Base-by-base conservation (phyloP, 2,797 vertebrate genomes). In the Pipistrellus pygmaeus region DNA sequence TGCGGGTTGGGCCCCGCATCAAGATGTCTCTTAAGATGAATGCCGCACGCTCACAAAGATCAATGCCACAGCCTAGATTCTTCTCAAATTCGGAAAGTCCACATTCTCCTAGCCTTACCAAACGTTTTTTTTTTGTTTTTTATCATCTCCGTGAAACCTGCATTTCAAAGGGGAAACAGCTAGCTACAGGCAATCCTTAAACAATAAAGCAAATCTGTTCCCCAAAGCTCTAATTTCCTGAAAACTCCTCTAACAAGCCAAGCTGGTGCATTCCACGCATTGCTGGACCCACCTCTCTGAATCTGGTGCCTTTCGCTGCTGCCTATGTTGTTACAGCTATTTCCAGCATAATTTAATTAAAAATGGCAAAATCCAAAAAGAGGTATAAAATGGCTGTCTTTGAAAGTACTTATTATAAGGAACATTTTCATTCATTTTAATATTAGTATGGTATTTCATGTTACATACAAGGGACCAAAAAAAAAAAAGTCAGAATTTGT, bases 171-270 rank as follows among this genome's bases (percentile, higher is more conserved):
- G 68, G 55, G 93, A 83, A 30, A 35, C 15, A 78, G 44, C n/a
- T 85, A 78, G 44, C n/a, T 85, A 77, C 3, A 64, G 55, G 71
- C 55, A 76, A 81, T 84, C 48, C 60, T 92, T 71, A 55, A 77
- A 87, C 44, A 90, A 68, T 46, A 84, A 85, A 84, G 51, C 46
- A 90, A 90, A 93, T 93, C 82, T 86, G 72, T 68, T 69, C 32
- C 25, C 27, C 88, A 80, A 93, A 96, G 62, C 82, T 94, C 87
- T 64, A 82, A 95, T 97, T 94, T 96, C 93, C 91, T 92, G 41
- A 88, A 94, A 93, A 76, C 23, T 75, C 64, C 51, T 41, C 8
- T 76, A 81, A 62, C 23, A 94, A 84, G 76, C 10, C 51, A 94
- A 90, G 53, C 0, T 46, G 41, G 48, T 83, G 21, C 95, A 94